A percentile compares a stretch with the other conserved stretches of the same genome.
These are phyloP conservation scores for Mamestra brassicae DNA, from an alignment of 2,888 invertebrate genomes.

Conservation along the genomic window DNA sequence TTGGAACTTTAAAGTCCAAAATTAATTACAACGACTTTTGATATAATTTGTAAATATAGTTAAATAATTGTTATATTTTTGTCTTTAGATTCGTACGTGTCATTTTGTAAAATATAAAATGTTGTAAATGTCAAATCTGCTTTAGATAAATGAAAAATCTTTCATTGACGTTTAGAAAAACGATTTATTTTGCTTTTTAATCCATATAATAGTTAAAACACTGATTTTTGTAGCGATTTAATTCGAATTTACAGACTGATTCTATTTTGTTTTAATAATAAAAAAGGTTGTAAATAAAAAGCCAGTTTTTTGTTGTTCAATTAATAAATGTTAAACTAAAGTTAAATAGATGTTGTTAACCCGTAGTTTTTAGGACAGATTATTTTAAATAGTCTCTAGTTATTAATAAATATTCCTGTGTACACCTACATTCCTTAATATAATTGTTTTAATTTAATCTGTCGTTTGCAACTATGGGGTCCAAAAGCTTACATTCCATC, in stretches of 20 bases:
- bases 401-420: background rate
- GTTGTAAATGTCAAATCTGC: conserved; percentile 50
- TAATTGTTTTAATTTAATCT: conserved; percentile 54
- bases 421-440: conserved; percentile 12
- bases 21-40: conserved; percentile 75
- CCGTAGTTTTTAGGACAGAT: conserved; percentile 59
- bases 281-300: background rate
- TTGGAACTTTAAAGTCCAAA: conserved; percentile 70
- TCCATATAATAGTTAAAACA: conserved; percentile 7
- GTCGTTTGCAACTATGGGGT: conserved; percentile 52
- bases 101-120: conserved; percentile 64
- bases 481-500: conserved; percentile 37
- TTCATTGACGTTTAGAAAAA: conserved; percentile 19
- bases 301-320: conserved; percentile 12
- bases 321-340: conserved; percentile 35
- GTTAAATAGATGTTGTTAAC: conserved; percentile 38
- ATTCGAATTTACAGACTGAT: conserved; percentile 37
- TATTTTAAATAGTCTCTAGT: conserved; percentile 46
- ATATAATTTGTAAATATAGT: conserved; percentile 66
- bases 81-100: conserved; percentile 65
- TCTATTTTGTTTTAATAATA: conserved; percentile 1
- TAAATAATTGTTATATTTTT: conserved; percentile 65
- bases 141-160: conserved; percentile 24
- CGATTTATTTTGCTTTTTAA: conserved; percentile 20
- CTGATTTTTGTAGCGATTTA: conserved; percentile 14